Evolutionary conservation across 64 coral and sea anemone species (phyloP), one percentile per base, ranked within the genome.

Genomic region (Pocillopora damicornis): DNA sequence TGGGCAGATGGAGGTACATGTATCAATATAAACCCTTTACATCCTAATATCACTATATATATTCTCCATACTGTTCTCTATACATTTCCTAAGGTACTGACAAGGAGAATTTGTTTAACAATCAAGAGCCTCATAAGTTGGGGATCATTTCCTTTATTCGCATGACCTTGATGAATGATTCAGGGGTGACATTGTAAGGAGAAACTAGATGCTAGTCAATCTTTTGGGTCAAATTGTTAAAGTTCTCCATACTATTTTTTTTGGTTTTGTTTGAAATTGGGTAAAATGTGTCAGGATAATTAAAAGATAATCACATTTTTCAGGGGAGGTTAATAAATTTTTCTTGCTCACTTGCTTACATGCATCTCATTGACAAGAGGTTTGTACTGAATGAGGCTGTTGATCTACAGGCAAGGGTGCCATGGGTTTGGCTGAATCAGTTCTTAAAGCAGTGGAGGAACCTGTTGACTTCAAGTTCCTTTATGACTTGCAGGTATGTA

Each of bases 391-490:
- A 67, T 13, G 65, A 64, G 36, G 38, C 18, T 67, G 7, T 85
- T 15, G 35, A 64, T 65, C 0, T 45, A 34, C 37, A 98, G 96
- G 96, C 23, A 81, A 91, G 34, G 96, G 96, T 58, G 96, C 96
- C 15, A 88, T 92, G 14, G 75, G 82, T 22, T 63, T 98, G 51
- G 93, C 96, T 16, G 90, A 98, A 34, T 83, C 92, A 11, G 93
- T 98, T 4, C 78, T 92, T 1, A 98, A 77, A 68, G 96, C 96
- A 22, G 90, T 92, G 1, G 88, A 94, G 37, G 88, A 98, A 16
- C 92, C 96, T 45, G 72, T 95, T 5, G 71, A 95, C 16, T 98
- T 98, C 76, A 98, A 98, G 79, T 98, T 98, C 63, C 93, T 98
- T 10, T 98, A 98, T 86, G 93, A 98, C 15, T 42, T 98, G 15